These are phyloP conservation scores for Hemiscyllium ocellatum DNA, from an alignment of 2,113 vertebrate species.

Conservation along the genomic window DNA sequence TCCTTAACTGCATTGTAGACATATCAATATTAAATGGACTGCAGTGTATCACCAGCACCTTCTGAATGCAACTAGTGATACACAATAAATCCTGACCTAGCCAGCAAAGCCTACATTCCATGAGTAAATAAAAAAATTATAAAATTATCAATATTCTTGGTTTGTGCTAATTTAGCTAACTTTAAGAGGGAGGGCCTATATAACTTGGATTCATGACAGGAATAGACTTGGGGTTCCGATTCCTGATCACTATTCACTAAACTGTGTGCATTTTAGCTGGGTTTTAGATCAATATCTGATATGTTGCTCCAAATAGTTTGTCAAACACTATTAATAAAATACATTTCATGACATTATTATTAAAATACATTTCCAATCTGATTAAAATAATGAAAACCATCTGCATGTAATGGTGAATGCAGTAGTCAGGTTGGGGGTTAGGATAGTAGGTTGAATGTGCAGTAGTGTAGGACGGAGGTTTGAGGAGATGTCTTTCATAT, in stretches of 20 bases:
- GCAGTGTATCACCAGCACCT: no score
- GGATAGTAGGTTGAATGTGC: no score
- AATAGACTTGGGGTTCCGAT: neutral
- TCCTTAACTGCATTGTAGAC: no score
- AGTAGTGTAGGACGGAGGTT: neutral
- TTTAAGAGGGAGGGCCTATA: neutral
- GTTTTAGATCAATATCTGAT: neutral
- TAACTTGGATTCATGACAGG: neutral
- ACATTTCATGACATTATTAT: neutral
- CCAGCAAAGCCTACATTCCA: no score
- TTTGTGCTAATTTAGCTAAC: neutral
- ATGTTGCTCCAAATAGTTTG: neutral
- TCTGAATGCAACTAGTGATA: no score
- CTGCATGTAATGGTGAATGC: neutral
- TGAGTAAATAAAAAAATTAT: neutral
- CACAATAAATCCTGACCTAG: no score
- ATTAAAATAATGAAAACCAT: neutral
- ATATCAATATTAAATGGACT: no score
- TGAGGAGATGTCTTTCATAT: neutral
- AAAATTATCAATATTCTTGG: neutral
- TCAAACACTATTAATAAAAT: neutral
- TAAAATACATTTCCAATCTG: neutral
- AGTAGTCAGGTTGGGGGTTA: neutral
- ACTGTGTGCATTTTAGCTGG: no score
- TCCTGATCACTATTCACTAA: neutral